These are phyloP conservation scores for Lasioglossum malachurum DNA, from an alignment of 2,888 invertebrate genomes.

Conservation along the genomic window DNA sequence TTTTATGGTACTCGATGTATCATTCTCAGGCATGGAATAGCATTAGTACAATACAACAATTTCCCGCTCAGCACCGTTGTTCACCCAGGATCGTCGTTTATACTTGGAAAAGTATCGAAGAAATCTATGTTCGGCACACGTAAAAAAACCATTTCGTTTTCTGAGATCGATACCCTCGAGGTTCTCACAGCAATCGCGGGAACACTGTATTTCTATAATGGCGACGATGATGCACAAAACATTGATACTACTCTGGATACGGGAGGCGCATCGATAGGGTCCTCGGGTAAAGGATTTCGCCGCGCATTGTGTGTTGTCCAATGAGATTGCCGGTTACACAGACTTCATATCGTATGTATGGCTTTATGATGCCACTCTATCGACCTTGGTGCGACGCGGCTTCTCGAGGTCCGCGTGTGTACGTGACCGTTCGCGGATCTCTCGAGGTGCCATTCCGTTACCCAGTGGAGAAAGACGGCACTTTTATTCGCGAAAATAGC, in stretches of 20 bases:
- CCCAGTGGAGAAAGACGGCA: constrained; percentile 28
- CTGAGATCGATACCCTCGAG: too few species aligned
- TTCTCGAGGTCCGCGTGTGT: constrained; percentile 13
- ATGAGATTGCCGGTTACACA: constrained; percentile 66
- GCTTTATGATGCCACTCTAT: constrained; percentile 64
- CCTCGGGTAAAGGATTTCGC: constrained; percentile 45
- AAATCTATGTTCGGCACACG: too few species aligned
- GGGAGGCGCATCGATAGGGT: constrained; percentile 45
- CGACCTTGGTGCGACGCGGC: constrained; percentile 43
- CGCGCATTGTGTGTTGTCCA: constrained; percentile 57
- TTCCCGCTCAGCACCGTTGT: too few species aligned
- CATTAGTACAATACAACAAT: too few species aligned
- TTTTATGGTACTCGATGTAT: too few species aligned
- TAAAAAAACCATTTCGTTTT: too few species aligned
- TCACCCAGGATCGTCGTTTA: too few species aligned
- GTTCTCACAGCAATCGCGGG: too few species aligned
- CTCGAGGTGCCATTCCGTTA: constrained; percentile 56
- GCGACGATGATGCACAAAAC: constrained; percentile 17
- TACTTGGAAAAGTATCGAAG: too few species aligned
- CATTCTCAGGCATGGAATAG: too few species aligned
- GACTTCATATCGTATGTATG: constrained; percentile 62
- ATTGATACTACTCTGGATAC: constrained; percentile 48
- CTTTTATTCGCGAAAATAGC: constrained; percentile 53
- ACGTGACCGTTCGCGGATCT: constrained; percentile 50
- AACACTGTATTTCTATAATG: constrained; percentile 34